Evolutionary conservation across 92 coral and sea anemone genomes (phyloP), one percentile per base, ranked within the genome.

Genomic region (Zoanthus solanderi): DNA sequence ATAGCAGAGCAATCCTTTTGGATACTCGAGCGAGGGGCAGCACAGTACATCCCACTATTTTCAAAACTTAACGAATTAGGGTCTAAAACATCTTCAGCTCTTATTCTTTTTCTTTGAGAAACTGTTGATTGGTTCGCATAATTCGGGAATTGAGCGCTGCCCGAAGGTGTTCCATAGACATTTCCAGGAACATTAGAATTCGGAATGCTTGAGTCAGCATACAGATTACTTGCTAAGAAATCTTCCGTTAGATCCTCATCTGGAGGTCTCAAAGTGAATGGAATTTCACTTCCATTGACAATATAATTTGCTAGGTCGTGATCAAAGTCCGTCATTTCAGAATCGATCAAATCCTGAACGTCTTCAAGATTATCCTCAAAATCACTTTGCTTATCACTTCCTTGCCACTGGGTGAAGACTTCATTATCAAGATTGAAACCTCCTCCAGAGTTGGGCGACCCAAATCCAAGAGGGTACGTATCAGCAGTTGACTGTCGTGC

Each of bases 381-480:
- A 66, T 81, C 85, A 81, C 85, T 81, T 32, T 81, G 85, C 10
- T 63, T 81, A 32, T 81, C 85, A 66, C 85, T 81, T 52, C 85
- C 85, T 42, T 66, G 85, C 85, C 75, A 81, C 30, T 63, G 74
- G 46, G 73, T 32, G 44, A 81, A 81, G 45, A 81, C 85, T 0
- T 81, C 85, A 8, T 81, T 81, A 66, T 81, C 85, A 28, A 81
- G 11, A 67, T 47, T 67, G 45, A 45, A 37, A 45, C 15, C 18
- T 29, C 85, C 85, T 46, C 75, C 85, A 23, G 75, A 9, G 54
- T 37, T 66, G 8, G 85, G 85, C 9, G 85, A 81, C 17, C 85
- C 85, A 29, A 46, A 67, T 10, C 75, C 85, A 45, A 81, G 57
- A 23, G 85, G 85, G 60, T 81, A 66, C 10, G 85, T 81, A 58